phyloP scores from a whole-genome alignment of 1,140 invertebrate genomes.

The Archegozetes longisetosus region DNA sequence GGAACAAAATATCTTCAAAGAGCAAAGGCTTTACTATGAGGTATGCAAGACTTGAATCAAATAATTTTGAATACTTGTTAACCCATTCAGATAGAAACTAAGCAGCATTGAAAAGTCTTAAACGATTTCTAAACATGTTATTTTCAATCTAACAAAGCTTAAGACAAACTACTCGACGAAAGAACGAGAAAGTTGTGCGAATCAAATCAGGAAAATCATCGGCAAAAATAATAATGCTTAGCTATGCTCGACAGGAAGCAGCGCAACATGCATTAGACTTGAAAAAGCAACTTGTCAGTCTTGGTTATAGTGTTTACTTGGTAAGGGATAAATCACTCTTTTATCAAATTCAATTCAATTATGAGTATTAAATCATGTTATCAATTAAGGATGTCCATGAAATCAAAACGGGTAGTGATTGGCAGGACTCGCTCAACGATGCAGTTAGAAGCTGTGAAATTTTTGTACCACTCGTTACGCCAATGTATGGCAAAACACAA shows the following conservation, averaged over 20 bases:
- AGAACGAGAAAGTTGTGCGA: conserved; percentile 21
- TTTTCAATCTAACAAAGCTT: conserved; percentile 2
- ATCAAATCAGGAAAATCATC: background rate
- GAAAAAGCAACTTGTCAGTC: conserved; percentile 27
- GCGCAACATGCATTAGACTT: conserved; percentile 31
- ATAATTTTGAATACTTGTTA: background rate
- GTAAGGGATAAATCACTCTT: conserved; percentile 20
- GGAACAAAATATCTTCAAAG: background rate
- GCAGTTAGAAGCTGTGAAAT: conserved; percentile 32
- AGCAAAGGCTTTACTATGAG: conserved; percentile 13
- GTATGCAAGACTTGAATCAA: background rate
- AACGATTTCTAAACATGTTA: conserved; percentile 20
- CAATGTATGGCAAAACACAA: conserved; percentile 32
- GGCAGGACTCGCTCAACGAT: conserved; percentile 34
- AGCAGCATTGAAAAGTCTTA: too few species aligned
- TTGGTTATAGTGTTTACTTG: conserved; percentile 31
- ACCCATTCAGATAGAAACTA: conserved; percentile 14
- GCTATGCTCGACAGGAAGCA: conserved; percentile 33
- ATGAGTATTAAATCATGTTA: conserved; percentile 7
- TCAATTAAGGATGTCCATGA: conserved; percentile 33
- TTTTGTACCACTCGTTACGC: conserved; percentile 34
- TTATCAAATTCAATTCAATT: background rate
- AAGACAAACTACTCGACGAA: background rate
- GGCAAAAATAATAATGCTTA: conserved; percentile 31
- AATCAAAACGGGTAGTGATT: conserved; percentile 32